Conservation (phyloP, 2,888 invertebrate species). For the Cephus spinipes region DNA sequence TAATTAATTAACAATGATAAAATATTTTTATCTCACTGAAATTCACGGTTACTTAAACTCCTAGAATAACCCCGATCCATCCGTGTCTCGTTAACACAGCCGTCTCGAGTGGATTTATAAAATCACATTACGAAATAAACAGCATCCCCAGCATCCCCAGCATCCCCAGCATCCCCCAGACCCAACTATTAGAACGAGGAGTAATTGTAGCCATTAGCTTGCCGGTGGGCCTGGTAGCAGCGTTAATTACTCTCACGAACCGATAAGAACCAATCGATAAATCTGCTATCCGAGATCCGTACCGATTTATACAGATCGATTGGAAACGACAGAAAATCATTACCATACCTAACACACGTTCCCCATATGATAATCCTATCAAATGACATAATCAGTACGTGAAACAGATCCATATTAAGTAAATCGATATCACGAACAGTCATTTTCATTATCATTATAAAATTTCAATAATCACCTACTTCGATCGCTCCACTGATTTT, state of each 20-base stretch:
- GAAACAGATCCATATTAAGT: neutral
- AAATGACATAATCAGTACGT: neutral
- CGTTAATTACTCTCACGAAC: conserved; percentile 41
- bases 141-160: conserved; percentile 18
- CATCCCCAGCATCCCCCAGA: conserved; percentile 19
- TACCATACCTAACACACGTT: too few relatives aligned
- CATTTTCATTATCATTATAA: neutral
- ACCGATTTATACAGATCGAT: conserved; percentile 24
- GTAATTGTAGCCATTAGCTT: conserved; percentile 31
- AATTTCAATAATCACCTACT: neutral
- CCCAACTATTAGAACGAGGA: conserved; percentile 27
- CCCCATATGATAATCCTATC: neutral
- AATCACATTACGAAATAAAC: conserved; percentile 29
- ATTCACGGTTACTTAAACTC: neutral
- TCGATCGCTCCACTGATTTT: neutral
- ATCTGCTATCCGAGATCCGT: conserved; percentile 19
- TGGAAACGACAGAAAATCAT: neutral
- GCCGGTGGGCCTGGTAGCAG: conserved; percentile 37
- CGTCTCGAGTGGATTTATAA: conserved; percentile 21
- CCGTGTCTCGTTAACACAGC: conserved; percentile 28
- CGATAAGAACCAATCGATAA: conserved; percentile 33
- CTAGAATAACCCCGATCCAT: neutral
- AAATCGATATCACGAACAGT: neutral
- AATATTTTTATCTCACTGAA: neutral
- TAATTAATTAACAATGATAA: too few relatives aligned